phyloP scores from a whole-genome alignment of 2,888 invertebrate species.

The Stramonita haemastoma region DNA sequence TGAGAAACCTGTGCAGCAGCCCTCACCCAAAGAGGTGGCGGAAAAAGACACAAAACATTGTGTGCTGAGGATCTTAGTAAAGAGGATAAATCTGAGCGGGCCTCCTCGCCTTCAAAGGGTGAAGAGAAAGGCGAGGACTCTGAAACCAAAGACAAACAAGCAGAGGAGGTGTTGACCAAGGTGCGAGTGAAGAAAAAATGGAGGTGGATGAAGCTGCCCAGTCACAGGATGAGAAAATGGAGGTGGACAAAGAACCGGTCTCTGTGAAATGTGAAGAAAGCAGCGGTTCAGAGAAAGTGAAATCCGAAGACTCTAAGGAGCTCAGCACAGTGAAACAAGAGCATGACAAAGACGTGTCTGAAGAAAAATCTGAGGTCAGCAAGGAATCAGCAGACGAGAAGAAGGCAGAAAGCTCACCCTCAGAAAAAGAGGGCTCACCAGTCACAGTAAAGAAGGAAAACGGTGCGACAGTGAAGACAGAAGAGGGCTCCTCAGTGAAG shows the following conservation, averaged over 20 bases:
- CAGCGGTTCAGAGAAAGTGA: conserved; percentile 24
- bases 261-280: background rate
- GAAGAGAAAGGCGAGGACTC: background rate
- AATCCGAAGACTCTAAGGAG: conserved; percentile 38
- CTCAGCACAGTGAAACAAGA: background rate
- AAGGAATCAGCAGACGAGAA: no score
- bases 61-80: background rate
- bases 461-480: conserved; percentile 30
- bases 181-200: conserved; percentile 63
- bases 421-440: background rate
- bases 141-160: background rate
- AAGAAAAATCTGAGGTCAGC: no score
- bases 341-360: background rate
- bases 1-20: background rate
- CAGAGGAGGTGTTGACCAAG: conserved; percentile 56
- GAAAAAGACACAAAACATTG: background rate
- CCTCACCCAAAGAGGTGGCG: background rate
- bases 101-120: background rate
- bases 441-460: conserved; percentile 12
- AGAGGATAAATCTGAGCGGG: background rate
- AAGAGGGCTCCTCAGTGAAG: background rate
- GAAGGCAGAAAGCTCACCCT: background rate
- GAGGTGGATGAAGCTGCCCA: conserved; percentile 49
- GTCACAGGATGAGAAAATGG: conserved; percentile 43
- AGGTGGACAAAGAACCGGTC: background rate